Conservation (phyloP, 2,797 vertebrate species). For the Characodon lateralis region DNA sequence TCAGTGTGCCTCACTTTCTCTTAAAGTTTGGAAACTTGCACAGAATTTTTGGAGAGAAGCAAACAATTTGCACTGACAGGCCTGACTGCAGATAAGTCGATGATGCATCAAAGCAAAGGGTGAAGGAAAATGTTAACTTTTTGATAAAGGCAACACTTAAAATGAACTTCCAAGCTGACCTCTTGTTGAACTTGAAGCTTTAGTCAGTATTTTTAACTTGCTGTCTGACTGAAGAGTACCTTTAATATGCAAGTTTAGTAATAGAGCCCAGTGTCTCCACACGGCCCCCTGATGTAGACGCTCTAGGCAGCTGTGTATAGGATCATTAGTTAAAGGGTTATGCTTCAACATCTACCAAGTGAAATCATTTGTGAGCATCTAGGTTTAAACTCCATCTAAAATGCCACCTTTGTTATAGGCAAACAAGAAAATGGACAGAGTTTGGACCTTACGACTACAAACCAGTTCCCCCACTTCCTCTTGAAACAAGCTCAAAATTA, state of each 20-base stretch:
- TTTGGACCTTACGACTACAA: conserved; percentile 28
- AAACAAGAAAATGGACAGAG: conserved; percentile 18
- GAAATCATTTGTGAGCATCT: conserved; percentile 24
- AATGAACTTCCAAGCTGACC: conserved; percentile 40
- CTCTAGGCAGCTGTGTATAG: conserved; percentile 38
- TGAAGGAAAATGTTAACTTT: background rate
- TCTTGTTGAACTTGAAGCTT: conserved; percentile 44
- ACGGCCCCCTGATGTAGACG: conserved; percentile 22
- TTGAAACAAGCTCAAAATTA: conserved; percentile 17
- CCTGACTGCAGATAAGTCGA: conserved; percentile 42
- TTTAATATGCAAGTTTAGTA: conserved; percentile 16
- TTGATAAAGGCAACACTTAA: conserved; percentile 5
- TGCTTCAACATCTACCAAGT: conserved; percentile 6
- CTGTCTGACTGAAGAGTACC: conserved; percentile 11
- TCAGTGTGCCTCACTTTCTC: conserved; percentile 41
- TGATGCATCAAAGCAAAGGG: conserved; percentile 35
- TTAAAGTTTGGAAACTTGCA: conserved; percentile 39
- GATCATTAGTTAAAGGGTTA: conserved; percentile 26
- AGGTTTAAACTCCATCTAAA: conserved; percentile 30
- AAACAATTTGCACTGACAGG: conserved; percentile 33
- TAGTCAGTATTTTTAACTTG: conserved; percentile 7
- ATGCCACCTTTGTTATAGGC: conserved; percentile 25
- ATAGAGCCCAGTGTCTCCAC: conserved; percentile 6
- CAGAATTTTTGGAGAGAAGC: conserved; percentile 36
- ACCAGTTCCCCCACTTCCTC: conserved; percentile 4